Evolutionary conservation across 2,113 vertebrate genomes (phyloP).

Genomic region (Cygnus atratus): DNA sequence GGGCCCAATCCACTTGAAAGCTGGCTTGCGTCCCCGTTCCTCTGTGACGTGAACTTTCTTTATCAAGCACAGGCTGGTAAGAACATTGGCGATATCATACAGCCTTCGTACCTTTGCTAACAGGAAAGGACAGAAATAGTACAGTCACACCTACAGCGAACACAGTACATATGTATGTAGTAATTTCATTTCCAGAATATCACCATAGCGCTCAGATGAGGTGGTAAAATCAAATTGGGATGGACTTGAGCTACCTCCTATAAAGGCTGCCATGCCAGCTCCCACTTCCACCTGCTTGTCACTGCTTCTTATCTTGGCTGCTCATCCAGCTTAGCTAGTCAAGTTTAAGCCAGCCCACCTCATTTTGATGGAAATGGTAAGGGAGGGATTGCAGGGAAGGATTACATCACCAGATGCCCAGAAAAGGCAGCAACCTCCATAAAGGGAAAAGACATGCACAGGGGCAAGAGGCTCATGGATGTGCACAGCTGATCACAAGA

Average conservation of each 20-base stretch:
- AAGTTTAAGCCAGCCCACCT: background rate
- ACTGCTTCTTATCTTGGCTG: background rate
- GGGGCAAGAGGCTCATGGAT: background rate
- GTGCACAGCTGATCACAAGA: background rate
- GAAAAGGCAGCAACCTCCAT: background rate
- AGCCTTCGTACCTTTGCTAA: conserved; percentile 92
- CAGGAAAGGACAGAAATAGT: background rate
- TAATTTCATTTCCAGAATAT: background rate
- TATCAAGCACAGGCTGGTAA: conserved; percentile 90
- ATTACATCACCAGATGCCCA: background rate
- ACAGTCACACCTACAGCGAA: background rate
- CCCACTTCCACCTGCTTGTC: background rate
- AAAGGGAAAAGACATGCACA: background rate
- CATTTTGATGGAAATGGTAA: background rate
- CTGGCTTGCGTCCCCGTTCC: conserved; percentile 88
- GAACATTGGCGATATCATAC: conserved; percentile 93
- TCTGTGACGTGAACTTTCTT: conserved; percentile 90
- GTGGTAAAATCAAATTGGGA: background rate
- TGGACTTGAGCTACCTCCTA: background rate
- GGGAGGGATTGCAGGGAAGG: background rate
- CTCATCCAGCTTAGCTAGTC: background rate
- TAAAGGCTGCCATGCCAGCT: background rate
- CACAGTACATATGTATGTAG: background rate
- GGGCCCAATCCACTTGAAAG: conserved; percentile 93
- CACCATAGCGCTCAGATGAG: background rate